Percentiles rank a stretch among this genome's conserved stretches.
phyloP scores from a whole-genome alignment of 35 echinoderm and acorn worm genomes.

The Ophiothrix spiculata region DNA sequence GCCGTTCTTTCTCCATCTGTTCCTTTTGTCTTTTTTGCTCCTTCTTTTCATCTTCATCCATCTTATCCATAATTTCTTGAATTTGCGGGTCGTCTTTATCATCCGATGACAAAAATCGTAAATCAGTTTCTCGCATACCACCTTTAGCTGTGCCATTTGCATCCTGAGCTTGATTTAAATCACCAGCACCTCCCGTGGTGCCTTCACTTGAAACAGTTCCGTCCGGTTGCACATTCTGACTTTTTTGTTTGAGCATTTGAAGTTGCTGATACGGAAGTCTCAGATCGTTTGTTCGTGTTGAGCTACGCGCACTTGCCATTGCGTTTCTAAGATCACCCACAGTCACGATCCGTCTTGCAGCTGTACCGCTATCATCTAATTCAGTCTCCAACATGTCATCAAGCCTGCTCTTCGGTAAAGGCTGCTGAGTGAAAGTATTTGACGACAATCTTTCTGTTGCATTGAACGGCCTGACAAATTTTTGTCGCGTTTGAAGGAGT shows the following conservation, averaged over 20 bases:
- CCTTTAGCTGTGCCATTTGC: too few relatives aligned
- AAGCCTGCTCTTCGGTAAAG: conserved; percentile 17
- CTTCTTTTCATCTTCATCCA: conserved; percentile 5
- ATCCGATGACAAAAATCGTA: not conserved
- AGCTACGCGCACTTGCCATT: conserved; percentile 44
- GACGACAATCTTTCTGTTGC: conserved; percentile 39
- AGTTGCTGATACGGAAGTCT: conserved; percentile 30
- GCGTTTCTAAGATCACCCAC: conserved; percentile 56
- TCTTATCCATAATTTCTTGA: not conserved
- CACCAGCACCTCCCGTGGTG: too few relatives aligned
- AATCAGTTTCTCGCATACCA: not conserved
- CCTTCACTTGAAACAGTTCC: conserved; percentile 2
- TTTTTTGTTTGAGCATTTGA: conserved; percentile 21
- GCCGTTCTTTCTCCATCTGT: not conserved
- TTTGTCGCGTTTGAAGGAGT: conserved; percentile 63
- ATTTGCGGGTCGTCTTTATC: not conserved
- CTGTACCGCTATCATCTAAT: not conserved
- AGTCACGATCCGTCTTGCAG: conserved; percentile 48
- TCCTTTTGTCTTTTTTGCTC: too few relatives aligned
- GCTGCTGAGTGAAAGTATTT: conserved; percentile 47
- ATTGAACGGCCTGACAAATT: conserved; percentile 41
- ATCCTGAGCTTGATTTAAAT: too few relatives aligned
- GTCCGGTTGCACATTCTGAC: not conserved
- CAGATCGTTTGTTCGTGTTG: conserved; percentile 22
- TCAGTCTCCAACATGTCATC: conserved; percentile 41